These are phyloP conservation scores for Phoxinus phoxinus DNA, from an alignment of 2,113 vertebrate species.

Conservation along the genomic window DNA sequence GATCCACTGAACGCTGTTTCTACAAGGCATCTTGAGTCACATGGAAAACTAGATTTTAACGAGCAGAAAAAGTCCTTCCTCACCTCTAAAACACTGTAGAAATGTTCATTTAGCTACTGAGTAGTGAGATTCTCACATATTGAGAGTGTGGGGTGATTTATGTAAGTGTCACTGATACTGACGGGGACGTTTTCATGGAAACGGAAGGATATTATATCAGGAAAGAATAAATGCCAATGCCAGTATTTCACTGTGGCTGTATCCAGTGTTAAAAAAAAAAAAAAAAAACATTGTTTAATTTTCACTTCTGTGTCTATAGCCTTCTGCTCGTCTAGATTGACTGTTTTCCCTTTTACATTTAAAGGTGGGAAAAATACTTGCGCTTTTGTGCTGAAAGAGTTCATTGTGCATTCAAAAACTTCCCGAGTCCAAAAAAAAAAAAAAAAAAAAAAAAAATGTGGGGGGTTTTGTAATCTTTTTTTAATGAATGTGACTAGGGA, in stretches of 20 bases:
- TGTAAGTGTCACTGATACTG: constrained; percentile 18
- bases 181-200: constrained; percentile 1
- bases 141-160: neutral
- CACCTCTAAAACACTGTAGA: neutral
- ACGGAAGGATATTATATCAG: constrained; percentile 25
- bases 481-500: too few species aligned
- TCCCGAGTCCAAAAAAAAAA: too few species aligned
- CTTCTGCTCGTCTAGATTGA: neutral
- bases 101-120: neutral
- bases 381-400: neutral
- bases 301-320: neutral
- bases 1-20: neutral
- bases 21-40: neutral
- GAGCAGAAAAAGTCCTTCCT: neutral
- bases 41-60: neutral
- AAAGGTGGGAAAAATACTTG: neutral
- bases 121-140: neutral
- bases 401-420: neutral
- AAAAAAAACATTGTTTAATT: neutral
- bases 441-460: too few species aligned
- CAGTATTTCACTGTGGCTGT: neutral
- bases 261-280: neutral
- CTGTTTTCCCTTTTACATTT: neutral
- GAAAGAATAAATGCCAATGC: constrained; percentile 22
- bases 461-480: too few species aligned